These are phyloP conservation scores for Andrena fulva DNA, from an alignment of 2,888 invertebrate species.

Conservation along the genomic window DNA sequence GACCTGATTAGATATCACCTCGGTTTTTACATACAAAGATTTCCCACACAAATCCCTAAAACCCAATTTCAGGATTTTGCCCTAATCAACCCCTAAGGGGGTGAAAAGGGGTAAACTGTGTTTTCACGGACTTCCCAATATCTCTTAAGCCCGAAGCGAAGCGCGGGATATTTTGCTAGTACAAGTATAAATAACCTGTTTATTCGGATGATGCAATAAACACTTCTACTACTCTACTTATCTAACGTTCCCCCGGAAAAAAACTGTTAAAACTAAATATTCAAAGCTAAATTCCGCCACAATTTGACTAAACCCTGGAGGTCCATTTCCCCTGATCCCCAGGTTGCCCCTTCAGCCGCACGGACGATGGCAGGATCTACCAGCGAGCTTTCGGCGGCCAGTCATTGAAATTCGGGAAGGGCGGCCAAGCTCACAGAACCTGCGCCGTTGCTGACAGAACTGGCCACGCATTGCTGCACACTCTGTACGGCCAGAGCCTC, in stretches of 20 bases:
- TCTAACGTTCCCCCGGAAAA: neutral
- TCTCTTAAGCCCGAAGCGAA: too few relatives aligned
- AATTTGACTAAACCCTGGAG: neutral
- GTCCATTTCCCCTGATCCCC: neutral
- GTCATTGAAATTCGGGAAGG: conserved; percentile 88
- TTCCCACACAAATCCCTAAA: too few relatives aligned
- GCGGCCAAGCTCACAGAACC: conserved; percentile 88
- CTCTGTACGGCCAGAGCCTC: conserved; percentile 89
- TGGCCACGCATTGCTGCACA: conserved; percentile 90
- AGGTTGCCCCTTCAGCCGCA: conserved; percentile 90
- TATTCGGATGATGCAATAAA: too few relatives aligned
- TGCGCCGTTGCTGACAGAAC: conserved; percentile 90
- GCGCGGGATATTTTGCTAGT: too few relatives aligned
- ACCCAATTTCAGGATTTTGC: too few relatives aligned
- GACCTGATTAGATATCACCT: too few relatives aligned
- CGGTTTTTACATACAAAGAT: too few relatives aligned
- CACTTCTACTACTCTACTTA: too few relatives aligned
- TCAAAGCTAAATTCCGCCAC: neutral
- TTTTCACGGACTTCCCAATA: too few relatives aligned
- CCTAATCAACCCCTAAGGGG: too few relatives aligned
- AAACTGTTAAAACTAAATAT: neutral
- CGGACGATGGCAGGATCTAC: conserved; percentile 89
- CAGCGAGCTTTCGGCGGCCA: conserved; percentile 91
- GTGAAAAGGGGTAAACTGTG: too few relatives aligned
- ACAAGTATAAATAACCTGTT: too few relatives aligned